phyloP scores from a whole-genome alignment of 2,113 vertebrate genomes.

The Oplegnathus fasciatus region DNA sequence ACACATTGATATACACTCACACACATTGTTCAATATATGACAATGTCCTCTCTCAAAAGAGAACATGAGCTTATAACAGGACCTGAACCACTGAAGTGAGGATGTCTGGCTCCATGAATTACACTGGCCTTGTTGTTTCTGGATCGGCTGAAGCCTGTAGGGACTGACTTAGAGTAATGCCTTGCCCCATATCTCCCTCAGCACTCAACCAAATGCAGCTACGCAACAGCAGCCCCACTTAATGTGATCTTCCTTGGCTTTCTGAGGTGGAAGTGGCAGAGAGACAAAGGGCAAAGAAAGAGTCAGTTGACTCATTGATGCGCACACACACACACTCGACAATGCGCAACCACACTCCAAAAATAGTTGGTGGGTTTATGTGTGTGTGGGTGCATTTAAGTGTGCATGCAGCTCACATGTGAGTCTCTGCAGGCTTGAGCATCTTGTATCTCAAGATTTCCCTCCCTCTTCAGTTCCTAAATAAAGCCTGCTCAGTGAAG shows the following conservation, averaged over 20 bases:
- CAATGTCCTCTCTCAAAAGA: constrained; percentile 56
- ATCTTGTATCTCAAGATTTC: constrained; percentile 72
- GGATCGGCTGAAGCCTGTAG: constrained; percentile 77
- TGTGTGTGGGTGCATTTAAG: constrained; percentile 59
- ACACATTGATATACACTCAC: constrained; percentile 13
- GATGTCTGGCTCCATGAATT: constrained; percentile 78
- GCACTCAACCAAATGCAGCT: constrained; percentile 82
- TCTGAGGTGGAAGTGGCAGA: constrained; percentile 78
- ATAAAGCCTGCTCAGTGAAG: constrained; percentile 78
- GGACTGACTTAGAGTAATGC: constrained; percentile 83
- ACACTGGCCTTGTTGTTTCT: constrained; percentile 82
- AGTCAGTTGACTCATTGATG: constrained; percentile 76
- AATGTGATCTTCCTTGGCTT: constrained; percentile 83
- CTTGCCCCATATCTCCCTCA: constrained; percentile 81
- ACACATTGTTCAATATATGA: constrained; percentile 55
- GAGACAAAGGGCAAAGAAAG: constrained; percentile 75
- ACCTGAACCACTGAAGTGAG: constrained; percentile 76
- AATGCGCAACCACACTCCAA: constrained; percentile 61
- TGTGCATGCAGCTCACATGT: constrained; percentile 58
- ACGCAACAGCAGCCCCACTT: constrained; percentile 80
- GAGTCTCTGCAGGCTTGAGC: constrained; percentile 63
- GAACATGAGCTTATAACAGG: constrained; percentile 67
- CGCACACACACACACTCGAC: constrained; percentile 58
- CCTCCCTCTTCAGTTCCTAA: constrained; percentile 70
- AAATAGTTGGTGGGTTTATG: constrained; percentile 69